Conservation (phyloP, 2,113 vertebrate species). For the Hydropotes inermis region DNA sequence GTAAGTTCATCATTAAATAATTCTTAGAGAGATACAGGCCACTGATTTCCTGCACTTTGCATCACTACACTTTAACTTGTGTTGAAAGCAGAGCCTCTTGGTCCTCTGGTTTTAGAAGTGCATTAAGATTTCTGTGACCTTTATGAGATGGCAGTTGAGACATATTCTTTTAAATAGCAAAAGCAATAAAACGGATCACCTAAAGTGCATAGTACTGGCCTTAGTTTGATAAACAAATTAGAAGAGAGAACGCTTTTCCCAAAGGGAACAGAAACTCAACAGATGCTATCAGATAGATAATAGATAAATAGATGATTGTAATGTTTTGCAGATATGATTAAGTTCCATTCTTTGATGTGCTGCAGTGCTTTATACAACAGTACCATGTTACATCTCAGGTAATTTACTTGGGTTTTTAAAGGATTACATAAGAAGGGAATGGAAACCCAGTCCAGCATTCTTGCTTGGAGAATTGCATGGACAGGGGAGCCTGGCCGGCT, state of each 20-base stretch:
- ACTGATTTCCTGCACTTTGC: conserved; percentile 83
- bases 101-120: conserved; percentile 75
- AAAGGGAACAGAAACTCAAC: background rate
- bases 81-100: conserved; percentile 79
- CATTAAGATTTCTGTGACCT: conserved; percentile 85
- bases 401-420: background rate
- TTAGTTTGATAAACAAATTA: conserved; percentile 49
- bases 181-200: conserved; percentile 67
- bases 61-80: conserved; percentile 77
- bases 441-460: background rate
- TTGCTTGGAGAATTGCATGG: background rate
- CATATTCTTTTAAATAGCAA: conserved; percentile 75
- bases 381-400: background rate
- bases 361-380: background rate
- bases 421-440: background rate
- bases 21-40: conserved; percentile 84
- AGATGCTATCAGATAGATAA: background rate
- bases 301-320: background rate
- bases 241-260: conserved; percentile 50
- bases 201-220: conserved; percentile 47
- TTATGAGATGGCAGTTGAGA: conserved; percentile 78
- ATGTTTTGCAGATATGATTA: background rate
- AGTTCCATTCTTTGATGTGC: background rate
- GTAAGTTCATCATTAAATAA: conserved; percentile 79
- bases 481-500: background rate